Evolutionary conservation across 2,113 vertebrate genomes (phyloP).

Genomic region (Pelmatolapia mariae): DNA sequence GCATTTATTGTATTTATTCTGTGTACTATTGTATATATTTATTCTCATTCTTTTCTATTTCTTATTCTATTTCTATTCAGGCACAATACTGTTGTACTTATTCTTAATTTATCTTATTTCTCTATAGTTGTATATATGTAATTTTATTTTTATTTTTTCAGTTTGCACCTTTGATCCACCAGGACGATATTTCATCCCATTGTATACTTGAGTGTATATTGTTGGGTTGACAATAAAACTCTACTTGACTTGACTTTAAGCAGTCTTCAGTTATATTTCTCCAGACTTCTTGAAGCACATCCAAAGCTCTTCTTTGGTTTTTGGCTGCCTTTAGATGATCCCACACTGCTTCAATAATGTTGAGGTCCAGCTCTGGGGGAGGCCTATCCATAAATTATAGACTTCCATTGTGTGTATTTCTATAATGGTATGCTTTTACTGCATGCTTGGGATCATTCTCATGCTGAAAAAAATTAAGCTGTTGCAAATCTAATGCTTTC

Average conservation of each 20-base stretch:
- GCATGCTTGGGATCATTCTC: background rate
- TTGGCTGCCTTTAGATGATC: background rate
- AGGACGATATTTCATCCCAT: background rate
- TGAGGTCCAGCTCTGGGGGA: background rate
- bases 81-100: background rate
- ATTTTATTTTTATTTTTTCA: background rate
- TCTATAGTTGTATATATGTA: background rate
- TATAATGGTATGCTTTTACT: background rate
- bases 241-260: background rate
- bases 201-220: background rate
- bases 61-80: background rate
- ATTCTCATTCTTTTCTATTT: background rate
- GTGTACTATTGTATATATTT: background rate
- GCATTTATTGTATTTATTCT: background rate
- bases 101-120: background rate
- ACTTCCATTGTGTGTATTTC: background rate
- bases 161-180: accelerated
- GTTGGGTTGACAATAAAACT: background rate
- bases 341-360: background rate
- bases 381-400: background rate
- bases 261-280: background rate
- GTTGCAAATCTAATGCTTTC: background rate
- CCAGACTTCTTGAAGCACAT: background rate
- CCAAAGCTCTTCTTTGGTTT: background rate
- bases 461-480: background rate